Base-by-base conservation (phyloP, 2,888 invertebrate species). In the Agonopterix heracliana region DNA sequence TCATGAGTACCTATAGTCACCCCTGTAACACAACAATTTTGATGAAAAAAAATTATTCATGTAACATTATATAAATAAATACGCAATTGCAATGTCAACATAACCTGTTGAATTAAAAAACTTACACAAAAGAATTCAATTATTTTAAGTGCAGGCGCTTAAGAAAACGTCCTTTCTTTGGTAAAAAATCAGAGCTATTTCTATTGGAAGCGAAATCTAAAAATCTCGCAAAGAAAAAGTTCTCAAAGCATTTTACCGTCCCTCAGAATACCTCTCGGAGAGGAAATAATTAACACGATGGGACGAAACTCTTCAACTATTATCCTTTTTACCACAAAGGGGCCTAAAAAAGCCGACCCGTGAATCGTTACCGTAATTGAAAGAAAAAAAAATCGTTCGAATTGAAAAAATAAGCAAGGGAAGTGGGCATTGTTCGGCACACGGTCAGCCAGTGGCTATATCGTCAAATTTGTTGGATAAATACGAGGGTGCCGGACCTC, bases 241-340 rank as follows among this genome's bases (percentile, higher is more conserved):
- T 34, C 38, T 46, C 46, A 49, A 51, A 51, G 49, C 34, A 43
- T 41, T 51, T 51, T 34, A 46, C 47, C 53, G 36, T 40, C 9
- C 51, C 53, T 54, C 56, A 57, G 63, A 69, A 70, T 66, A 64
- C 65, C 63, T 68, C 63, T 44, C 45, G 48, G 40, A 47, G 66
- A 66, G 71, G 74, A 78, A 76, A 75, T 71, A 76, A 78, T 79
- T 78, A 78, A 72, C 70, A 68, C 72, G 69, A 68, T 68, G 70
- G 69, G 68, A 67, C 64, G 68, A 62, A 41, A 64, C 68, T 68
- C 70, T 68, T 65, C 59, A 68, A 63, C 65, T 57, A 59, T 64
- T 60, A 64, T 66, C 65, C 66, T 64, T 65, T 61, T 59, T 54
- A 59, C 63, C 63, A 71, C 71, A 74, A 76, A 46, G 72, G 66